Evolutionary conservation across 1,140 invertebrate genomes (phyloP), one percentile per base, ranked within the genome.

Genomic region (Hyphantria cunea): DNA sequence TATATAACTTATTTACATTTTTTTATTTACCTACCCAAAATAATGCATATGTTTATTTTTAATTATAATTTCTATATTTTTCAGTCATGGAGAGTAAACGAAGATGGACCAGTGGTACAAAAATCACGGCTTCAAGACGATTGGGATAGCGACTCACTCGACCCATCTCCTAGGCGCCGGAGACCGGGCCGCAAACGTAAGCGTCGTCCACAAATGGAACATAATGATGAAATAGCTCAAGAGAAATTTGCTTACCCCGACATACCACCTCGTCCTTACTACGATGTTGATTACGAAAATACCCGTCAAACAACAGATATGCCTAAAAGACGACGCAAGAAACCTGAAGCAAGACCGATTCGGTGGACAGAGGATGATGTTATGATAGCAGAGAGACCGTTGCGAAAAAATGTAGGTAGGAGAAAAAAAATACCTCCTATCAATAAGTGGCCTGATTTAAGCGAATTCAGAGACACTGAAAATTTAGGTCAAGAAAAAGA

Each of bases 141-240:
- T n/a, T 85, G 72, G 78, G 66, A 72, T 25, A 64, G 68, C 4
- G 74, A 78, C 17, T 70, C 56, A 37, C 58, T 70, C 48, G 83
- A 86, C 33, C 70, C 76, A 52, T 67, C 69, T 8, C 80, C 74
- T 0, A 88, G 86, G 77, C 82, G 91, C 3, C 78, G 91, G 6
- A 84, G 91, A 59, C 67, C 86, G 14, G 75, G 72, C 10, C 84
- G 92, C 0, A 93, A 92, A 82, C 79, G 92, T 65, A 93, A 92
- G 79, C 81, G 92, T 41, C 79, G 91, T 54, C 92, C 92, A 12
- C 80, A 81, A 56, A 45, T 52, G 7, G 11, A 59, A 17, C 32
- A 55, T 11, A 48, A 52, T 54, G 77, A 80, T 14, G 75, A 76
- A 13, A 9, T 45, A 51, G 54, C 71, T 25, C 70, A 79, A 55